Percentiles rank a stretch among this genome's conserved stretches.
phyloP scores from a whole-genome alignment of 2,888 invertebrate genomes.

The Polyommatus iphigenia region DNA sequence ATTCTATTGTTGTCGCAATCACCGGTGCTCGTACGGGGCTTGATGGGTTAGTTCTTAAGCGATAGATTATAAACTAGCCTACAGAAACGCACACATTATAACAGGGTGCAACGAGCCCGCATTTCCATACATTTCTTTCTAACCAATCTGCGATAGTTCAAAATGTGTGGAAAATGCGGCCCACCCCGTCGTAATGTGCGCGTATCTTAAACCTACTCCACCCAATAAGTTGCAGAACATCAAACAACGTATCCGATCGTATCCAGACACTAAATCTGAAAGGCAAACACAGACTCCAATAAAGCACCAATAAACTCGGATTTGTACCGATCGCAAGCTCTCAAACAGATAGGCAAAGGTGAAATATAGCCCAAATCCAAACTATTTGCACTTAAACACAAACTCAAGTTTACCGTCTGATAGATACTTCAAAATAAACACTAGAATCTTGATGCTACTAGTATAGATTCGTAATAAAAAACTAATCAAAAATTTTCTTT shows the following conservation, averaged over 20 bases:
- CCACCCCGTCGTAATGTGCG: too few species aligned
- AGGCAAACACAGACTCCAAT: conserved; percentile 28
- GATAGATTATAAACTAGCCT: too few species aligned
- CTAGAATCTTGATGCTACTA: not conserved
- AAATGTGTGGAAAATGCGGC: too few species aligned
- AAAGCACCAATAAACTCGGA: conserved; percentile 23
- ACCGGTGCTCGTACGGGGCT: too few species aligned
- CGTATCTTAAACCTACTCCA: not conserved
- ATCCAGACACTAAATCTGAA: conserved; percentile 23
- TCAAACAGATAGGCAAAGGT: conserved; percentile 21
- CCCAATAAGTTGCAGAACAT: not conserved
- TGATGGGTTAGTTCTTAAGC: too few species aligned
- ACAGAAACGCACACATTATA: too few species aligned
- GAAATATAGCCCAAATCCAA: conserved; percentile 19
- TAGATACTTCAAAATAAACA: not conserved
- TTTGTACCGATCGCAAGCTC: conserved; percentile 20
- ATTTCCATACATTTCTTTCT: too few species aligned
- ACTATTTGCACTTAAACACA: conserved; percentile 8
- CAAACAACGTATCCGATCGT: not conserved
- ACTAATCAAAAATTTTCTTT: too few species aligned
- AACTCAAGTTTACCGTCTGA: conserved; percentile 8
- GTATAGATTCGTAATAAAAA: not conserved
- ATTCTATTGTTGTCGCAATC: too few species aligned
- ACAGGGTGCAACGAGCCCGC: too few species aligned
- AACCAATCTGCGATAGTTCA: too few species aligned